Evolutionary conservation across 2,888 invertebrate genomes (phyloP).

Genomic region (Zygothrica quintamaculata): DNA sequence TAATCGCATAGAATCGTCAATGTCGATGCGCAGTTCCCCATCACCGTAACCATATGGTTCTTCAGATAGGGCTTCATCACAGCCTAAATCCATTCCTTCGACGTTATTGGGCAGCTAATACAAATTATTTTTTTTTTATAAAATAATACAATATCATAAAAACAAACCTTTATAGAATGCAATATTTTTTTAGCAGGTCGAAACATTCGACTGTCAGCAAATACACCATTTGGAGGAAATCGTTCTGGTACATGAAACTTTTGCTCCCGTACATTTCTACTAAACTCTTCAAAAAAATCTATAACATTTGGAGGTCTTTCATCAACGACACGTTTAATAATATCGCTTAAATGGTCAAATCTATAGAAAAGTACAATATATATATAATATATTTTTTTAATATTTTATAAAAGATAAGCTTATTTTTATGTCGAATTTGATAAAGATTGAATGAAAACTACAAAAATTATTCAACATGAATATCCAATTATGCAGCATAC

Average conservation of each 20-base stretch:
- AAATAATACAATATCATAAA: background rate
- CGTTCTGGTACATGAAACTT: conserved; percentile 88
- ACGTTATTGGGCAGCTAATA: conserved; percentile 48
- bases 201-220: conserved; percentile 86
- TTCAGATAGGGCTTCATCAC: conserved; percentile 55
- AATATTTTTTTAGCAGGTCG: conserved; percentile 75
- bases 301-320: conserved; percentile 92
- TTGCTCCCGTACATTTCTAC: conserved; percentile 90
- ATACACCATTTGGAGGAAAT: conserved; percentile 87
- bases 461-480: too few species aligned
- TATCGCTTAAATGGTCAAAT: conserved; percentile 92
- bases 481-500: too few species aligned
- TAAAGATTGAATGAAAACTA: too few species aligned
- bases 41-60: conserved; percentile 26
- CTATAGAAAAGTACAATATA: conserved; percentile 84
- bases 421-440: too few species aligned
- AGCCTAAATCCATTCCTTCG: conserved; percentile 34
- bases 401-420: too few species aligned
- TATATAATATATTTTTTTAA: too few species aligned
- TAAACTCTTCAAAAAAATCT: conserved; percentile 94
- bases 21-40: conserved; percentile 54
- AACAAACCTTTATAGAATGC: conserved; percentile 67
- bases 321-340: conserved; percentile 91
- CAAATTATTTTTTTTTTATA: background rate
- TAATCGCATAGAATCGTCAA: conserved; percentile 53